Percentiles rank a stretch among this genome's conserved stretches.
Conservation (phyloP, 2,113 vertebrate species). For the Oceanites oceanicus region DNA sequence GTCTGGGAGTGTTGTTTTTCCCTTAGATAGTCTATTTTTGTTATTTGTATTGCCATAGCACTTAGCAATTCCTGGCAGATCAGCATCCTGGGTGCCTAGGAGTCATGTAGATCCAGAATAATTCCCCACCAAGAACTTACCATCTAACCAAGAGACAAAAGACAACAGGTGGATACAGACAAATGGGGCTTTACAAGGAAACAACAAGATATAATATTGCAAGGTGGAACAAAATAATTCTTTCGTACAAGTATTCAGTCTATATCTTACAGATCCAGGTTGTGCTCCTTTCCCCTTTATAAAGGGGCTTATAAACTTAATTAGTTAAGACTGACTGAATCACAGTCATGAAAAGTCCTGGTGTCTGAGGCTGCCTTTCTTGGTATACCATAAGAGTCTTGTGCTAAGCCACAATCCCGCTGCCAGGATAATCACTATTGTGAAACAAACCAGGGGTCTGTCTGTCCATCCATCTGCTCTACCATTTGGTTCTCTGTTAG, state of each 20-base stretch:
- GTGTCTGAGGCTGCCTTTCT: neutral
- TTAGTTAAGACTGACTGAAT: neutral
- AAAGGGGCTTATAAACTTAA: neutral
- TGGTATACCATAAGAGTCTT: neutral
- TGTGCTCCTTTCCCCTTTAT: neutral
- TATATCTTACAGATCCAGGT: neutral
- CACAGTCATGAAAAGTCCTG: neutral
- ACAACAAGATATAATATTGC: neutral
- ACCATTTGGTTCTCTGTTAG: neutral
- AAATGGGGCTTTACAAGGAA: neutral
- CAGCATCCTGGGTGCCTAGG: neutral
- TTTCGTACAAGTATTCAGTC: neutral
- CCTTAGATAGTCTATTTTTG: neutral
- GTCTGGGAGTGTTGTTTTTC: neutral
- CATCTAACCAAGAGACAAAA: neutral
- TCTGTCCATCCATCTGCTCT: neutral
- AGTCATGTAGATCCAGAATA: neutral
- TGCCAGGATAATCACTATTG: neutral
- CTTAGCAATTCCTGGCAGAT: neutral
- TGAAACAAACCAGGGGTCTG: neutral
- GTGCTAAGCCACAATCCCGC: neutral
- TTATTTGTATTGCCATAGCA: neutral
- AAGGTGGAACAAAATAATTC: neutral
- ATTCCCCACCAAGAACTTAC: neutral
- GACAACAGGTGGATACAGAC: neutral